phyloP scores from a whole-genome alignment of 2,797 vertebrate genomes.

The Sebastes wilsoni region DNA sequence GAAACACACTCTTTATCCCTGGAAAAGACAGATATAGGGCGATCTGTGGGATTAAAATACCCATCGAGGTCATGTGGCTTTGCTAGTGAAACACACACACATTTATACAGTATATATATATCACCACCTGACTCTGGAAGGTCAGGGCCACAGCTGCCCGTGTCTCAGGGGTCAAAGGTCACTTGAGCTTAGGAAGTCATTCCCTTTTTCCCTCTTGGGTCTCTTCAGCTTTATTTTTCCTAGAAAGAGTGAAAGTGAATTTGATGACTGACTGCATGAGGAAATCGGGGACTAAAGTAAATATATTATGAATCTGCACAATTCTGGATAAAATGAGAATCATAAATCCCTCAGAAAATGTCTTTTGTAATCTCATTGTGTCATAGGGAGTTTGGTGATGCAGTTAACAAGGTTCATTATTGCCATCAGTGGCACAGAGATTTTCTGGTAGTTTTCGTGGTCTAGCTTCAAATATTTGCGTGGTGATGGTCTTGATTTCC shows the following conservation, averaged over 20 bases:
- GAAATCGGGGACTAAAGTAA: not conserved
- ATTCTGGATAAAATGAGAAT: not conserved
- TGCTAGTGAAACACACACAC: slow-evolving; percentile 12
- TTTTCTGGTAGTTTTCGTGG: no score
- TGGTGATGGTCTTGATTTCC: no score
- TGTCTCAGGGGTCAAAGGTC: slow-evolving; percentile 28
- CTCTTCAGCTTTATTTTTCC: not conserved
- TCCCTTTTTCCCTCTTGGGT: not conserved
- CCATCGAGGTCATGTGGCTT: slow-evolving; percentile 30
- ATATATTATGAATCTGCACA: not conserved
- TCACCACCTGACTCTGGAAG: slow-evolving; percentile 6
- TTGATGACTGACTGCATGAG: not conserved
- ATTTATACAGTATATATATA: not conserved
- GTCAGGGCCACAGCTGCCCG: slow-evolving; percentile 15
- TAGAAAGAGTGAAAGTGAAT: not conserved
- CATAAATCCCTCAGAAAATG: no score
- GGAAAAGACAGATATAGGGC: slow-evolving; percentile 45
- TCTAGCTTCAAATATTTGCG: no score
- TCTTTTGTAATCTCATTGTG: no score
- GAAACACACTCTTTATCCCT: slow-evolving; percentile 48
- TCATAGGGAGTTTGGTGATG: not conserved
- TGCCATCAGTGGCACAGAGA: no score
- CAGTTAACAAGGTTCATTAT: not conserved
- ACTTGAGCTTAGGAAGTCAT: not conserved
- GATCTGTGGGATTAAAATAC: slow-evolving; percentile 56